Evolutionary conservation across 2,113 vertebrate species (phyloP).

Genomic region (Penelope pileata): DNA sequence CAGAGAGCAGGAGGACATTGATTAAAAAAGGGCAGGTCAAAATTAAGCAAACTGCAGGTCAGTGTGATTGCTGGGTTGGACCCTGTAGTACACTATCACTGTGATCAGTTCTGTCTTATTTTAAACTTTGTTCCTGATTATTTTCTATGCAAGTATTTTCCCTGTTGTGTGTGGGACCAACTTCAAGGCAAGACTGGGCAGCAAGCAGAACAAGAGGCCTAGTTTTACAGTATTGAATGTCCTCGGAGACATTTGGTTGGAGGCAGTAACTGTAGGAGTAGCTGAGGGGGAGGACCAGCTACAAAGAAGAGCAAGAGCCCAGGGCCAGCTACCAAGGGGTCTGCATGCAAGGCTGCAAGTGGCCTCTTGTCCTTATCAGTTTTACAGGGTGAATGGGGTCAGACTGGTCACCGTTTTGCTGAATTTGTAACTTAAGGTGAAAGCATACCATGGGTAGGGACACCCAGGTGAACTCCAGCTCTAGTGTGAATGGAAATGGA

Average conservation of each 20-base stretch:
- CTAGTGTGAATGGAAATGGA: background rate
- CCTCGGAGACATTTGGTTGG: background rate
- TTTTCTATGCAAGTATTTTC: background rate
- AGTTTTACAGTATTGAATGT: background rate
- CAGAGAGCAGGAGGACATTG: background rate
- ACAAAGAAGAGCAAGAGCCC: background rate
- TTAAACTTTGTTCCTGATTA: background rate
- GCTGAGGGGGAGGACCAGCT: background rate
- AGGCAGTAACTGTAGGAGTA: background rate
- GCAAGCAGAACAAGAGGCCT: fast-evolving
- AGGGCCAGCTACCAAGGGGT: background rate
- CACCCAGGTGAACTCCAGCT: background rate
- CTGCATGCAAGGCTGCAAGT: background rate
- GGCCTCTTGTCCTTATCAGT: background rate
- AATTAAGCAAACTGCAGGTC: background rate
- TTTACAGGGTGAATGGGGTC: background rate
- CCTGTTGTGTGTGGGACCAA: fast-evolving
- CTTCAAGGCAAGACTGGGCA: background rate
- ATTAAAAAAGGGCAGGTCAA: background rate
- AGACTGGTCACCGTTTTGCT: background rate
- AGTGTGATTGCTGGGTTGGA: background rate
- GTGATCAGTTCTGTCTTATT: background rate
- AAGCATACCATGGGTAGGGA: background rate
- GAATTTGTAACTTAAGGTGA: background rate
- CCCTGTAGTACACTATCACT: background rate